phyloP scores from a whole-genome alignment of 2,888 invertebrate species.

The Callosobruchus maculatus region DNA sequence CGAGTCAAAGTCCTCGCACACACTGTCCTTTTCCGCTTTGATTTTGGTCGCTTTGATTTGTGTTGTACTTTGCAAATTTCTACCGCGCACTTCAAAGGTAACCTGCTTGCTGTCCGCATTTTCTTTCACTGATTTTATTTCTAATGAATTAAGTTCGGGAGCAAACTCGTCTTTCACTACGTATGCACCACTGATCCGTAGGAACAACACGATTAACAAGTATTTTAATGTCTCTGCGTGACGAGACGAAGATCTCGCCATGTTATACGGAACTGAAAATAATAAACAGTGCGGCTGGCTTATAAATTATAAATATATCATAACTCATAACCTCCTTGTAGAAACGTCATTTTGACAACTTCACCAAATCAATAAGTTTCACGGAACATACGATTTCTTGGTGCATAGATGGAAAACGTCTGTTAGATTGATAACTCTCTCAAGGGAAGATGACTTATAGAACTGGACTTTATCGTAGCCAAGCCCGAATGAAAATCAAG shows the following conservation, averaged over 20 bases:
- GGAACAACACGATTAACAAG: conserved; percentile 25
- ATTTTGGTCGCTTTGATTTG: conserved; percentile 38
- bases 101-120: conserved; percentile 37
- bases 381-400: no score
- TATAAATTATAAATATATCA: not conserved
- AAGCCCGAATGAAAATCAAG: no score
- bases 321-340: not conserved
- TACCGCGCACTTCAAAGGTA: conserved; percentile 42
- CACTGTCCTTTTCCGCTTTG: conserved; percentile 32
- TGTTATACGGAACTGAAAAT: conserved; percentile 40
- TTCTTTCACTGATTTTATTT: conserved; percentile 20
- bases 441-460: no score
- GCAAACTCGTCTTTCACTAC: conserved; percentile 19
- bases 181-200: conserved; percentile 8
- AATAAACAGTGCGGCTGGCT: conserved; percentile 13
- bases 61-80: conserved; percentile 37
- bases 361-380: no score
- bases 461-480: no score
- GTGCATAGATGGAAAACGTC: no score
- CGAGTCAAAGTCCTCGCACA: conserved; percentile 35
- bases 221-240: conserved; percentile 28
- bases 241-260: conserved; percentile 44
- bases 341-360: not conserved
- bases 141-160: conserved; percentile 32
- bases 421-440: no score